Evolutionary conservation across 2,888 invertebrate genomes (phyloP).

Genomic region (Operophtera brumata): DNA sequence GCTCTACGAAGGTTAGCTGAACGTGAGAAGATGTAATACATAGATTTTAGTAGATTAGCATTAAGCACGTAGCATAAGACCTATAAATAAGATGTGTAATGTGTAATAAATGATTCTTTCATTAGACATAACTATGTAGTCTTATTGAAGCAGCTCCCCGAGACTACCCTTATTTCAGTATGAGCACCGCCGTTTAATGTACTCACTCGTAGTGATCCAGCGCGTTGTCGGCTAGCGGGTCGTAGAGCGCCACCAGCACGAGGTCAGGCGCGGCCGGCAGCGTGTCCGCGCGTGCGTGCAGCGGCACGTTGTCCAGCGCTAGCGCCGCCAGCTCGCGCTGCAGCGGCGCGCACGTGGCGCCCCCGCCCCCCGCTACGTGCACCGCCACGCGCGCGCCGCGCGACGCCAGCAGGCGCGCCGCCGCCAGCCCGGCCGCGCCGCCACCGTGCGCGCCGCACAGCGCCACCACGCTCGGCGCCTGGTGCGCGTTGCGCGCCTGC

Average conservation of each 20-base stretch:
- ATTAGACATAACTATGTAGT: too few relatives aligned
- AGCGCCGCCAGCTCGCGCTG: constrained; percentile 33
- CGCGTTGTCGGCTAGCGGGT: constrained; percentile 37
- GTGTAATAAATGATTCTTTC: too few relatives aligned
- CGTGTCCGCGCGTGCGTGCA: constrained; percentile 28
- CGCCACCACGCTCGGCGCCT: constrained; percentile 90
- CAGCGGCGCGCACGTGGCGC: constrained; percentile 56
- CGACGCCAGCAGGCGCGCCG: constrained; percentile 89
- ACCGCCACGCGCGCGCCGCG: constrained; percentile 88
- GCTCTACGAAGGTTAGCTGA: too few relatives aligned
- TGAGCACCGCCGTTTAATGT: too few relatives aligned
- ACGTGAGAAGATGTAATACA: too few relatives aligned
- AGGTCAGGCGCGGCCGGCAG: constrained; percentile 45
- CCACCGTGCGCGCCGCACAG: constrained; percentile 85
- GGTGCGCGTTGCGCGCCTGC: constrained; percentile 90
- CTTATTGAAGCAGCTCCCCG: too few relatives aligned
- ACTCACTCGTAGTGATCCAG: constrained; percentile 56
- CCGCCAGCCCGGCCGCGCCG: constrained; percentile 82
- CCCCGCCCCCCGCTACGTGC: constrained; percentile 78
- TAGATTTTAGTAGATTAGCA: too few relatives aligned
- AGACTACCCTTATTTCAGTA: too few relatives aligned
- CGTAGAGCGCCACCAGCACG: constrained; percentile 55
- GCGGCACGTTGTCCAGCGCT: constrained; percentile 72
- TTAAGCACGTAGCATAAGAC: too few relatives aligned
- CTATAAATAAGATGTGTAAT: too few relatives aligned